phyloP scores from a whole-genome alignment of 2,113 vertebrate species.

The Etia nguti region DNA sequence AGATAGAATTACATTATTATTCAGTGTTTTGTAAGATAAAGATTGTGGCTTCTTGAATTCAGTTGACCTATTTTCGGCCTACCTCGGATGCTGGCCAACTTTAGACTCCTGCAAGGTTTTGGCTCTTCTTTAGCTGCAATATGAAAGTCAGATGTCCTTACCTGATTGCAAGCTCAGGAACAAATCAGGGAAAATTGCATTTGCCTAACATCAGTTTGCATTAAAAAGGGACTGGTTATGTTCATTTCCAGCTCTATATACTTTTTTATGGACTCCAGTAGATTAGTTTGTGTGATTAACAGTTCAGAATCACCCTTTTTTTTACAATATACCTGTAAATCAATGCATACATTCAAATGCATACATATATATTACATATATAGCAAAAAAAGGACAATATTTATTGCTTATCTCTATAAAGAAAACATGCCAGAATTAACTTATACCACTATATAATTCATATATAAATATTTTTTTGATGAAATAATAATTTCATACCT shows the following conservation, averaged over 20 bases:
- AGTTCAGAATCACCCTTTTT: background rate
- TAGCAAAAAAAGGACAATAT: background rate
- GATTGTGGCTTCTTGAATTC: background rate
- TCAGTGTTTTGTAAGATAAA: background rate
- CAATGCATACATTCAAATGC: accelerated
- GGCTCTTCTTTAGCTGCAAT: slow-evolving; percentile 9
- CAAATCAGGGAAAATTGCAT: background rate
- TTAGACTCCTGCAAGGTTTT: slow-evolving; percentile 5
- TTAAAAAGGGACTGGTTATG: background rate
- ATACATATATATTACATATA: background rate
- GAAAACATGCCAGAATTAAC: background rate
- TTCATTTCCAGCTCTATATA: background rate
- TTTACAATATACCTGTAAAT: accelerated
- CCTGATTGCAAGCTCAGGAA: background rate
- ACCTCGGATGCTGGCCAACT: slow-evolving; percentile 26
- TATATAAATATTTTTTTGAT: background rate
- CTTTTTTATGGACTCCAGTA: background rate
- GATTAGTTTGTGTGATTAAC: background rate
- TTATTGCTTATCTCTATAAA: background rate
- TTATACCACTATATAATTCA: accelerated
- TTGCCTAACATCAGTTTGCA: background rate
- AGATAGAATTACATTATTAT: background rate
- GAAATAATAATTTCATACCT: slow-evolving; percentile 14
- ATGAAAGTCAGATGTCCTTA: background rate
- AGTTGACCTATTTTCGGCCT: background rate